A percentile compares a stretch with the other conserved stretches of the same genome.
Evolutionary conservation across 2,888 invertebrate genomes (phyloP).

Genomic region (Drosophila falleni): DNA sequence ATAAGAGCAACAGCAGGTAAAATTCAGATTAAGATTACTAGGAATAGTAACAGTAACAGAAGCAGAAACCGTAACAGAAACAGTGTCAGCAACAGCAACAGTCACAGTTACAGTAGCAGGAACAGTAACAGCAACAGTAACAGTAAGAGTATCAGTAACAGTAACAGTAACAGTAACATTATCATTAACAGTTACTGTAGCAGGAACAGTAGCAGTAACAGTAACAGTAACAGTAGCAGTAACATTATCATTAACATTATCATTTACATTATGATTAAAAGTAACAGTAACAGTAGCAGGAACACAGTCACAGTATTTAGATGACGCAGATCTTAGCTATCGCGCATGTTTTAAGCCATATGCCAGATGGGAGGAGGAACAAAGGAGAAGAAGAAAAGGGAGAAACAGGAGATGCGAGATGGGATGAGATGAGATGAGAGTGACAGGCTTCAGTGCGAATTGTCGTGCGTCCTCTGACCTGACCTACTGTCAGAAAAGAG

Average conservation of each 20-base stretch:
- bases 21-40: too few species aligned
- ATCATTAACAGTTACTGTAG: neutral
- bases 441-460: neutral
- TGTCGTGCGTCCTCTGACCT: conserved; percentile 1
- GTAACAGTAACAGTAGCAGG: neutral
- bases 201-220: neutral
- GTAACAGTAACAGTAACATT: conserved; percentile 3
- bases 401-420: neutral
- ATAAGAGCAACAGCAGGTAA: too few species aligned
- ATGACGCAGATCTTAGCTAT: neutral
- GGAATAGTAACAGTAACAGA: too few species aligned
- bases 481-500: neutral
- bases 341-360: conserved; percentile 4
- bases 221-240: neutral
- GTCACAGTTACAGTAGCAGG: neutral
- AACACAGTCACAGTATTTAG: neutral
- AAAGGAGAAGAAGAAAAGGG: too few species aligned
- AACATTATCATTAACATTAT: neutral
- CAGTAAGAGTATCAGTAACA: conserved; percentile 4
- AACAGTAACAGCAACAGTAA: neutral
- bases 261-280: neutral
- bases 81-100: neutral
- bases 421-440: neutral
- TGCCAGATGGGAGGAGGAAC: neutral
- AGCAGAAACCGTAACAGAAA: neutral